phyloP scores from a whole-genome alignment of 2,888 invertebrate species.

The Malachius bipustulatus region DNA sequence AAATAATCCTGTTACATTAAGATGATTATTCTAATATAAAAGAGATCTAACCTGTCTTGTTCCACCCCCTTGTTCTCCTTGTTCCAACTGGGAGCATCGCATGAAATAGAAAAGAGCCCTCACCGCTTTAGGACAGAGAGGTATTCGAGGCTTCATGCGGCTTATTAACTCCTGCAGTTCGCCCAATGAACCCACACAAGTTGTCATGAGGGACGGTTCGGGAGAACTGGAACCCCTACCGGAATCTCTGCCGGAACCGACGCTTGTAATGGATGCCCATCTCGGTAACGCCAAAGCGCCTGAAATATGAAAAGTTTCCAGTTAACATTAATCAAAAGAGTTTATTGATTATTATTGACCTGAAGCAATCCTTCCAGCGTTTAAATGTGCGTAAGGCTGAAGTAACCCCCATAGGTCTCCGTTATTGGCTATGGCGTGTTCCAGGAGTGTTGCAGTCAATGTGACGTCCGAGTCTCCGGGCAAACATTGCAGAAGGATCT shows the following conservation, averaged over 20 bases:
- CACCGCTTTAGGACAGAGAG: constrained; percentile 54
- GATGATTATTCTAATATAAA: no score
- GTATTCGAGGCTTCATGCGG: constrained; percentile 42
- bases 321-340: no score
- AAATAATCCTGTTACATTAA: background rate
- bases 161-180: constrained; percentile 67
- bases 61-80: constrained; percentile 31
- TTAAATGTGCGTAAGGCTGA: constrained; percentile 83
- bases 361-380: constrained; percentile 77
- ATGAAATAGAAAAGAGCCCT: constrained; percentile 82
- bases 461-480: constrained; percentile 48
- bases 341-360: no score
- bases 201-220: constrained; percentile 67
- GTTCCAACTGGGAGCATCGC: constrained; percentile 70
- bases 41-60: constrained; percentile 33
- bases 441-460: constrained; percentile 67
- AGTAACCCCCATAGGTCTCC: constrained; percentile 82
- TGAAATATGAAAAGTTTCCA: constrained; percentile 25
- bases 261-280: constrained; percentile 47
- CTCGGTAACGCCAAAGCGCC: constrained; percentile 74
- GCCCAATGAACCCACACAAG: constrained; percentile 73
- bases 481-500: constrained; percentile 62
- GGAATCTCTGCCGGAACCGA: constrained; percentile 39
- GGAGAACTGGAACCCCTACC: constrained; percentile 37
- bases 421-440: constrained; percentile 74